These are phyloP conservation scores for Geodia barretti DNA, from an alignment of 37 sponge, comb jelly and placozoan species.

Conservation along the genomic window DNA sequence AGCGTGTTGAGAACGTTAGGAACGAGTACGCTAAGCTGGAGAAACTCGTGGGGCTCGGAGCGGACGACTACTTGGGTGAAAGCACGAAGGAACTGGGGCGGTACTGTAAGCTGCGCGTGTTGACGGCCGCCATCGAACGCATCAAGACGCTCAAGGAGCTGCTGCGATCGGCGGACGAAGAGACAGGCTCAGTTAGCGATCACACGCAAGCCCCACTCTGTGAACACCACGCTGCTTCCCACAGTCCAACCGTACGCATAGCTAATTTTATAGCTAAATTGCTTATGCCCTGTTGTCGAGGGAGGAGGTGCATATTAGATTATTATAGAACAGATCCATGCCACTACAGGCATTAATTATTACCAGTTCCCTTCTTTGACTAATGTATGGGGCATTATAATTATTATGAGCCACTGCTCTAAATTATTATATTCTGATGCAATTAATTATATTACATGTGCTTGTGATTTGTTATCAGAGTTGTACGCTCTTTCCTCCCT, in stretches of 20 bases:
- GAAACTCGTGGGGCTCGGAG: constrained; percentile 1
- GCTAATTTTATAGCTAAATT: no score
- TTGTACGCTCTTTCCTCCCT: no score
- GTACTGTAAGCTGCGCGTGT: background rate
- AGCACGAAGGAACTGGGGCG: background rate
- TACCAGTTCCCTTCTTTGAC: no score
- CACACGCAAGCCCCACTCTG: background rate
- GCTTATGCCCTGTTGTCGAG: no score
- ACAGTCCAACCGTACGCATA: background rate
- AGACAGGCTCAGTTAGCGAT: background rate
- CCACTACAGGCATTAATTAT: no score
- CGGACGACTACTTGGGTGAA: background rate
- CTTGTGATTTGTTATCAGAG: no score
- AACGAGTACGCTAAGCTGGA: constrained; percentile 8
- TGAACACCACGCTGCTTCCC: background rate
- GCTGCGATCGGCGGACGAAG: background rate
- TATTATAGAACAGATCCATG: no score
- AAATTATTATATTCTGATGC: no score
- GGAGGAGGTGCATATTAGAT: no score
- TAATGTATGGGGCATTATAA: no score
- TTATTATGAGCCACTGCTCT: no score
- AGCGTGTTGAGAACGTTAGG: constrained; percentile 16
- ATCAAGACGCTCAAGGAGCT: background rate
- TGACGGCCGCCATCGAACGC: constrained; percentile 17
- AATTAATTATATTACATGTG: no score